Evolutionary conservation across 2,113 vertebrate genomes (phyloP), one percentile per base, ranked within the genome.

Genomic region (Balaenoptera acutorostrata): DNA sequence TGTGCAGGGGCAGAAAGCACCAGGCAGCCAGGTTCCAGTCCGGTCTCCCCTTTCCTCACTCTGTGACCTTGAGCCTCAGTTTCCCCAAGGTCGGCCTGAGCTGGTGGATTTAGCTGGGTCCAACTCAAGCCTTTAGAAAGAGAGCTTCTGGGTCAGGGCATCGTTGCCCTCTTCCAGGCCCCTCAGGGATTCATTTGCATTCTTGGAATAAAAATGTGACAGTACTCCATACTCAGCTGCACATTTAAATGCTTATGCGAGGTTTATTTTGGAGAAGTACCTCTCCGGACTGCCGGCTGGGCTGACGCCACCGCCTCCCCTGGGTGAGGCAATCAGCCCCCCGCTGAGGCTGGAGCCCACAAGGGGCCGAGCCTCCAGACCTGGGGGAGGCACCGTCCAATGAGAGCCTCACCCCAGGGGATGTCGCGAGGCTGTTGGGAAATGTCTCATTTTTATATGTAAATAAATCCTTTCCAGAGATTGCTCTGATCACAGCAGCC

Each of bases 401-500:
- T 96, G 97, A 95, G 46, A 95, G 94, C 93, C 95, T 97, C 96
- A 0, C 98, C 97, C 96, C 96, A 81, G 97, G 98, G 97, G 88
- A 91, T 1, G 52, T 97, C 97, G 83, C 29, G 49, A 87, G 98
- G 95, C 78, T 97, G 90, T 77, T 95, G 96, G 96, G 95, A 97
- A 98, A 98, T 97, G 92, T 96, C 98, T 98, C 97, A 92, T 97
- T 98, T 98, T 98, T 98, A 74, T 86, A 97, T 89, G 98, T 98
- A 98, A 98, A 98, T 98, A 98, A 98, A 98, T 98, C 23, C 97
- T 98, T 98, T 95, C 98, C 98, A 97, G 95, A 98, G 98, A 98
- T 98, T 93, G 98, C 89, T 69, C 36, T n/a, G 88, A 96, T 97
- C 93, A 0, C 93, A 98, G 97, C 93, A 88, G 98, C 93, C 77